phyloP scores from a whole-genome alignment of 2,113 vertebrate species.

The Brachyhypopomus occidentalis region DNA sequence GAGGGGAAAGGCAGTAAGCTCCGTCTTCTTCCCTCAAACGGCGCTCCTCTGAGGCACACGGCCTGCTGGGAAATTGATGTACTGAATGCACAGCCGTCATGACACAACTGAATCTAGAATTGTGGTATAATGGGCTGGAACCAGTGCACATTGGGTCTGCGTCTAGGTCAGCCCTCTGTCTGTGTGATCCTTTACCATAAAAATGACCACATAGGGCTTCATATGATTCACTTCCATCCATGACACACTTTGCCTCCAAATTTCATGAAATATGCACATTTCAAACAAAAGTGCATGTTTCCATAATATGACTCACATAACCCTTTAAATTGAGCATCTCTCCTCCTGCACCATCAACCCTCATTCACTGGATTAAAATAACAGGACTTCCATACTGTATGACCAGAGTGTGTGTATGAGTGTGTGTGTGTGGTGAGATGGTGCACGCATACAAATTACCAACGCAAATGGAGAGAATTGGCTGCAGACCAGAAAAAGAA shows the following conservation, averaged over 20 bases:
- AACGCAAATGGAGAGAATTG: conserved; percentile 36
- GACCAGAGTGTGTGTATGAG: conserved; percentile 25
- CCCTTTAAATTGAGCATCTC: conserved; percentile 17
- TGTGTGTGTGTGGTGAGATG: not conserved
- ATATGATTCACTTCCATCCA: not conserved
- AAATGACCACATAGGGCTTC: not conserved
- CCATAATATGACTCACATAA: conserved; percentile 16
- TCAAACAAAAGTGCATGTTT: not conserved
- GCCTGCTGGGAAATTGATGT: conserved; percentile 23
- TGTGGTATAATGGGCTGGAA: not conserved
- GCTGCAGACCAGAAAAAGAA: not conserved
- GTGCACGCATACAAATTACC: not conserved
- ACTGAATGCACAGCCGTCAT: not conserved
- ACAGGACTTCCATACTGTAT: conserved; percentile 41
- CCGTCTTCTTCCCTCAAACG: not conserved
- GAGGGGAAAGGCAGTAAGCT: conserved; percentile 8
- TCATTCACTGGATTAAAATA: conserved; percentile 25
- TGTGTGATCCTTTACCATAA: not conserved
- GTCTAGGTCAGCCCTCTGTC: not conserved
- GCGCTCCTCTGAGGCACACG: not conserved
- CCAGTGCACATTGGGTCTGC: too few relatives aligned
- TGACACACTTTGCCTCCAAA: not conserved
- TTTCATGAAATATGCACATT: not conserved
- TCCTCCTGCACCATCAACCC: conserved; percentile 10
- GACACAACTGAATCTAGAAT: not conserved